phyloP scores from a whole-genome alignment of 2,888 invertebrate genomes.

The Tenodera sinensis region DNA sequence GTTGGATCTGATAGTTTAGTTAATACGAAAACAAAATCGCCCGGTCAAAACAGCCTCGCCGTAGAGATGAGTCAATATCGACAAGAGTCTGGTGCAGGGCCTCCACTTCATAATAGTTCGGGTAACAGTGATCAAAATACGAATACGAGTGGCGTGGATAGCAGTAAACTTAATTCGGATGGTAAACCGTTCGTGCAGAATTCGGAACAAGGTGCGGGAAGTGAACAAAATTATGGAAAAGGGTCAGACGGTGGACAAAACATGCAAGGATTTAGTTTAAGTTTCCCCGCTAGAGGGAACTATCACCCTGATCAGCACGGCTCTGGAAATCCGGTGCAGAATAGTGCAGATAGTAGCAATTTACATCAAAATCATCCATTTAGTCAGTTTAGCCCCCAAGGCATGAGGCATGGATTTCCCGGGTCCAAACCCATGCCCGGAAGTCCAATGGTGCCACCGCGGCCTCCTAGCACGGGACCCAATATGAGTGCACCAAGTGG shows the following conservation, averaged over 20 bases:
- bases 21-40: slow-evolving; percentile 63
- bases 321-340: slow-evolving; percentile 36
- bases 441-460: slow-evolving; percentile 34
- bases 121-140: slow-evolving; percentile 37
- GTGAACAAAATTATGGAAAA: slow-evolving; percentile 37
- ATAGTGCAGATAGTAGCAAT: slow-evolving; percentile 34
- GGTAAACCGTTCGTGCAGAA: slow-evolving; percentile 37
- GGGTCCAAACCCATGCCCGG: slow-evolving; percentile 38
- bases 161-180: slow-evolving; percentile 37
- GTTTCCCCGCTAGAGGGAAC: slow-evolving; percentile 37
- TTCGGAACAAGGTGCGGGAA: slow-evolving; percentile 36
- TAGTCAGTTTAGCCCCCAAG: slow-evolving; percentile 34
- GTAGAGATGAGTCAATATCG: slow-evolving; percentile 68
- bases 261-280: slow-evolving; percentile 38
- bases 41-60: slow-evolving; percentile 51
- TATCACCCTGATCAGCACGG: slow-evolving; percentile 37
- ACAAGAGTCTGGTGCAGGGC: slow-evolving; percentile 60
- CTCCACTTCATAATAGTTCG: slow-evolving; percentile 41
- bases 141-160: slow-evolving; percentile 37
- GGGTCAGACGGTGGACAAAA: slow-evolving; percentile 36
- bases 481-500: slow-evolving; percentile 35
- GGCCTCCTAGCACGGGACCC: slow-evolving; percentile 36
- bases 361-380: slow-evolving; percentile 33
- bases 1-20: slow-evolving; percentile 50
- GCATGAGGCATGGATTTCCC: slow-evolving; percentile 37